Conservation (phyloP, 2,797 vertebrate genomes). For the Stomatorhinus walkeri region DNA sequence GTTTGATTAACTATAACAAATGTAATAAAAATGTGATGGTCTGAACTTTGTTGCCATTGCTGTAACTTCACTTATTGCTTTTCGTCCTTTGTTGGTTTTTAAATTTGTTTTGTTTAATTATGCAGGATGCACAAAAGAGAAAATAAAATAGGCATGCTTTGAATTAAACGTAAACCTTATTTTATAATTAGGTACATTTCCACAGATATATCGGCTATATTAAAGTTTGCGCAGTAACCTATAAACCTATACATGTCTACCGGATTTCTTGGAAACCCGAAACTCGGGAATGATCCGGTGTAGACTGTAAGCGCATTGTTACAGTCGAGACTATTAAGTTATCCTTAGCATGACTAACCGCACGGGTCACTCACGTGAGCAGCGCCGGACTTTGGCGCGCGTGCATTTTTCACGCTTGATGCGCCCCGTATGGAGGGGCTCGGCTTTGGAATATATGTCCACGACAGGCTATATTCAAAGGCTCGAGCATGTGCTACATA, state of each 20-base stretch:
- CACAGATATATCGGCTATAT: neutral
- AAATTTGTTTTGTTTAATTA: neutral
- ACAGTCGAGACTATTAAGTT: neutral
- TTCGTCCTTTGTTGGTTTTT: neutral
- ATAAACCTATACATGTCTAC: neutral
- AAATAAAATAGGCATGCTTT: neutral
- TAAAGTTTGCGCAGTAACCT: neutral
- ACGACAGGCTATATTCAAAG: neutral
- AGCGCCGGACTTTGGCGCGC: neutral
- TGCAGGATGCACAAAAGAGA: neutral
- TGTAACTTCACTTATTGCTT: neutral
- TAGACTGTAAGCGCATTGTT: slow-evolving; percentile 5
- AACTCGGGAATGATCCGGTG: neutral
- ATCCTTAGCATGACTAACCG: slow-evolving; percentile 11
- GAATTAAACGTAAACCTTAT: neutral
- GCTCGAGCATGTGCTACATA: neutral
- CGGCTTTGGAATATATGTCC: neutral
- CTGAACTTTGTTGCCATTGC: neutral
- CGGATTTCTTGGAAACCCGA: neutral
- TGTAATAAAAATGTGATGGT: neutral
- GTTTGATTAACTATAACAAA: neutral
- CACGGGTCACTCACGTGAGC: slow-evolving; percentile 5
- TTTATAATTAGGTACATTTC: neutral
- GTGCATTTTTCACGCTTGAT: neutral
- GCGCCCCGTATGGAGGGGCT: neutral